A percentile compares a stretch with the other conserved stretches of the same genome.
These are phyloP conservation scores for Meandrusa payeni DNA, from an alignment of 2,888 invertebrate genomes.

Conservation along the genomic window DNA sequence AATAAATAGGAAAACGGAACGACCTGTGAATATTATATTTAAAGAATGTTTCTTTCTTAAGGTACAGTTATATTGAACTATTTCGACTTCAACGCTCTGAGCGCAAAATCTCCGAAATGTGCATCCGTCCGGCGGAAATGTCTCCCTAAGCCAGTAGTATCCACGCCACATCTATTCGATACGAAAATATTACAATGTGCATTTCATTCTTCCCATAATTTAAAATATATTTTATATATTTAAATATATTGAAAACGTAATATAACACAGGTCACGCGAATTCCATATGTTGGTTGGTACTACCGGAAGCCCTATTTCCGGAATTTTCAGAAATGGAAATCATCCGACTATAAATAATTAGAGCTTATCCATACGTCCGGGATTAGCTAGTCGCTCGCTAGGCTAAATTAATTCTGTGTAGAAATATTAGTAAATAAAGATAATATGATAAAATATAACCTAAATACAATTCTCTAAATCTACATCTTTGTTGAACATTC, in stretches of 20 bases:
- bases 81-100: conserved; percentile 52
- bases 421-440: no score
- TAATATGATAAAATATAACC: no score
- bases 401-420: no score
- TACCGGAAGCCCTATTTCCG: no score
- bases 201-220: conserved; percentile 21
- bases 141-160: conserved; percentile 61
- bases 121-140: conserved; percentile 64
- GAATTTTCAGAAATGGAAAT: no score
- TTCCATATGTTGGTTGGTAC: no score
- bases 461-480: no score
- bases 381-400: no score
- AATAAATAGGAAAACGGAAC: conserved; percentile 30
- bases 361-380: no score
- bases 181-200: conserved; percentile 42
- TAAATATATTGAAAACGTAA: conserved; percentile 19
- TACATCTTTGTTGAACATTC: no score
- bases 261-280: no score
- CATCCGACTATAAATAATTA: no score
- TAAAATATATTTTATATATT: conserved; percentile 12
- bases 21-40: conserved; percentile 51
- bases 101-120: conserved; percentile 71
- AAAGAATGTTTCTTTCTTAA: conserved; percentile 41
- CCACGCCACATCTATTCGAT: conserved; percentile 60
- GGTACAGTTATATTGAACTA: conserved; percentile 50